Evolutionary conservation across 1,140 invertebrate genomes (phyloP), one percentile per base, ranked within the genome.

Genomic region (Hycleus cichorii): DNA sequence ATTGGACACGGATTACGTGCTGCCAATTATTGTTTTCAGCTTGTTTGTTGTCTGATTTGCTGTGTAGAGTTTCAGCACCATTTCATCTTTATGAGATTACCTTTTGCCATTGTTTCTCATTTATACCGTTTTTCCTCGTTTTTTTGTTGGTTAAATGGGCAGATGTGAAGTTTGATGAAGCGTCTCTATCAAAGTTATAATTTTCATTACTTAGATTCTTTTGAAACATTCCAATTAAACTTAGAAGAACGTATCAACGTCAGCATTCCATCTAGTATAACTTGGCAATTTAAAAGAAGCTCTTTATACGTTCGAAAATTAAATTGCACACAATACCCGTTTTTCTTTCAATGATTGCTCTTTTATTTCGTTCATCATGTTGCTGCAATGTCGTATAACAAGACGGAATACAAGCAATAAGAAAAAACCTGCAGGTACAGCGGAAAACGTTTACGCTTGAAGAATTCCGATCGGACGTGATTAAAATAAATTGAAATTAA

Each of bases 1-100:
- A 62, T 62, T 62, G 60, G 57, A 53, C 52, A 57, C 55, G 55
- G 60, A 53, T 62, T 62, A 62, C 60, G 49, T 48, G 54, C 47
- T 45, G 47, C 60, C 60, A 58, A 62, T 62, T 62, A 62, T 62
- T 62, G 60, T 62, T 62, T 62, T 57, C 55, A 43, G 56, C 32
- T 49, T 47, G 50, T 62, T 62, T 62, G 47, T 57, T 58, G 52
- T 57, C 50, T 57, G 60, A 62, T 62, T 62, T 62, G 49, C 45
- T 55, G 50, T 55, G 49, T 47, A 49, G 57, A 53, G 42, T 52
- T 59, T 59, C 50, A 49, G 49, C 57, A 45, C 47, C 57, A 48
- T 59, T 59, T 59, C 50, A 11, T 49, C 18, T 42, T 53, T 46
- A 46, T 38, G 51, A 53, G 51, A 53, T 53, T 53, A 53, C 51